Base-by-base conservation (phyloP, 2,797 vertebrate species). In the Phyllotis vaccarum region DNA sequence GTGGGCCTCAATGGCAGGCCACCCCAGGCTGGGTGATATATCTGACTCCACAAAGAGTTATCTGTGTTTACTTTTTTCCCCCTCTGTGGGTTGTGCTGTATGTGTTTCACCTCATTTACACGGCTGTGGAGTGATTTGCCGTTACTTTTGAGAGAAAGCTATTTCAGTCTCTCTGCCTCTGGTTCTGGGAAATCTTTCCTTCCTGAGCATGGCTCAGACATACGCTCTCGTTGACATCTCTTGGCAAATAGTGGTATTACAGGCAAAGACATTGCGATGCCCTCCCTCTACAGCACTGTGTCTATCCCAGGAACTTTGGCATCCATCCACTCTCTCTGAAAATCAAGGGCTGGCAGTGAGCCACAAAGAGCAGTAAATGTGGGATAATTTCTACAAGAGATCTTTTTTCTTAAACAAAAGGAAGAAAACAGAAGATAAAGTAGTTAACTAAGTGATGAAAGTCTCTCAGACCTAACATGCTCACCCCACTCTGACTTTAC, bases 61-160 rank as follows among this genome's bases (percentile, higher is more conserved):
- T 88, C 93, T 92, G 72, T 96, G 54, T 66, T 96, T 97, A 92
- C 64, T 54, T 52, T 8, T 70, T 10, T 81, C 75, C n/a, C 34
- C 79, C n/a, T 8, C 78, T 91, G 22, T n/a, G 37, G 52, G 75
- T 76, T 43, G 60, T n/a, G 78, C 74, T 58, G 14, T 72, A 46
- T 93, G 43, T 91, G 85, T 78, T 91, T 54, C 21, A 5, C 83
- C 58, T 96, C 56, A 96, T 96, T 96, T 91, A 52, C 89, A 96
- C 93, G 90, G 49, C 2, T 68, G 64, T 13, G 60, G 87, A 70
- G 29, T 90, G 60, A 68, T 86, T 72, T 24, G 29, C 54, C 49
- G 3, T 78, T 89, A 16, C 31, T 16, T 34, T 60, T 27, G 70
- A 34, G 64, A 31, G 31, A 96, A 93, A 91, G 56, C 68, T 88